A percentile compares a stretch with the other conserved stretches of the same genome.
phyloP scores from a whole-genome alignment of 1,140 invertebrate species.

The Drosophila sulfurigaster region DNA sequence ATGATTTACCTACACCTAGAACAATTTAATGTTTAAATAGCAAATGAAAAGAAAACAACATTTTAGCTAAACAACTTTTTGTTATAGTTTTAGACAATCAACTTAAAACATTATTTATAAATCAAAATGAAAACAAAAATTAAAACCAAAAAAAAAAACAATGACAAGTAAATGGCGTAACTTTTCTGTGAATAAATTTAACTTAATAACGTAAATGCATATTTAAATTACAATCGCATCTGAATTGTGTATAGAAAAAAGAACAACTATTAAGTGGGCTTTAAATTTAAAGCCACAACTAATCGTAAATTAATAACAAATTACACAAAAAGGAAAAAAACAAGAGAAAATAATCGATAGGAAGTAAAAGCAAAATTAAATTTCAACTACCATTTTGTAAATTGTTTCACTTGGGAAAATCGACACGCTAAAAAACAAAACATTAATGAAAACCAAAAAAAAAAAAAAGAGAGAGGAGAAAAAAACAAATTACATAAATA shows the following conservation, averaged over 20 bases:
- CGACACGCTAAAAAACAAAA: slow-evolving; percentile 77
- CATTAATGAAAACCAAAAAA: slow-evolving; percentile 42
- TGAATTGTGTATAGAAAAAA: slow-evolving; percentile 47
- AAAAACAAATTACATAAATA: slow-evolving; percentile 53
- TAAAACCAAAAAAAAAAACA: slow-evolving; percentile 52
- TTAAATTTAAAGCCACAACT: slow-evolving; percentile 18
- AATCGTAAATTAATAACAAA: slow-evolving; percentile 36
- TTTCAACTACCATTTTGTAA: slow-evolving; percentile 77
- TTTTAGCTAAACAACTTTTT: slow-evolving; percentile 71
- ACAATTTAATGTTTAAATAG: slow-evolving; percentile 30
- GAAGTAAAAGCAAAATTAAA: slow-evolving; percentile 56
- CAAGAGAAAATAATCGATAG: slow-evolving; percentile 24
- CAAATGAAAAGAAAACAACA: slow-evolving; percentile 14
- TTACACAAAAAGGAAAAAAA: slow-evolving; percentile 16
- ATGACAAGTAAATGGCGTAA: slow-evolving; percentile 83
- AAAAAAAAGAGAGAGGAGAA: slow-evolving; percentile 45
- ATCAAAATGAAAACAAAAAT: slow-evolving; percentile 48
- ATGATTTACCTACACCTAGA: slow-evolving; percentile 26
- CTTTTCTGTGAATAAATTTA: slow-evolving; percentile 80
- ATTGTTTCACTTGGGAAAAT: slow-evolving; percentile 83
- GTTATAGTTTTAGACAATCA: slow-evolving; percentile 84
- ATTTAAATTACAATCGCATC: slow-evolving; percentile 57
- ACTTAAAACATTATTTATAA: slow-evolving; percentile 58
- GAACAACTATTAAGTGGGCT: slow-evolving; percentile 21
- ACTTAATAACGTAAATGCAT: slow-evolving; percentile 60